These are phyloP conservation scores for Meganola albula DNA, from an alignment of 2,888 invertebrate species.

Conservation along the genomic window DNA sequence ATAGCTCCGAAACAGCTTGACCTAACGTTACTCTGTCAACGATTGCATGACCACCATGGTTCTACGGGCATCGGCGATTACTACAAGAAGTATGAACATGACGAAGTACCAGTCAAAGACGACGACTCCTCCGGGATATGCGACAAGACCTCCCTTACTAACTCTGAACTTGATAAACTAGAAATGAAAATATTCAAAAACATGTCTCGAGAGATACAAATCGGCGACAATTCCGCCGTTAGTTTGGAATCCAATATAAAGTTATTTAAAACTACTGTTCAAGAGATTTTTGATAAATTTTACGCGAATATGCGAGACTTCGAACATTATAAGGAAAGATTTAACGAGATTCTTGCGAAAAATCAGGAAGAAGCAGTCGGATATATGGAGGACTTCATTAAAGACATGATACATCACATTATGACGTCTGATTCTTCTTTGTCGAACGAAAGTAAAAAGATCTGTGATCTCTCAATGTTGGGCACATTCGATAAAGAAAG, in stretches of 20 bases:
- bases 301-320: constrained; percentile 52
- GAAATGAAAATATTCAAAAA: constrained; percentile 48
- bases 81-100: constrained; percentile 55
- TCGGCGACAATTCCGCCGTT: constrained; percentile 35
- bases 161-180: constrained; percentile 49
- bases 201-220: constrained; percentile 48
- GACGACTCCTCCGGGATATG: constrained; percentile 14
- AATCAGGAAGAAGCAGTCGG: constrained; percentile 43
- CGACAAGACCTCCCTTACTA: constrained; percentile 37
- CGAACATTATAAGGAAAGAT: constrained; percentile 54
- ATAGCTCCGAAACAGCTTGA: constrained; percentile 7
- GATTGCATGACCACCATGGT: constrained; percentile 4
- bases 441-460: constrained; percentile 22
- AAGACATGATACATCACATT: constrained; percentile 59
- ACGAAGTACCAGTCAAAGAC: constrained; percentile 55
- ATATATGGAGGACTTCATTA: constrained; percentile 62
- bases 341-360: constrained; percentile 52
- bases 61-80: constrained; percentile 35
- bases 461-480: constrained; percentile 6
- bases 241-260: constrained; percentile 57
- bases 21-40: neutral
- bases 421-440: constrained; percentile 43
- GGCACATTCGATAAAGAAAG: constrained; percentile 12
- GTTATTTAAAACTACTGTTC: constrained; percentile 56
- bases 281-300: constrained; percentile 60